Percentiles rank a stretch among this genome's conserved stretches.
These are phyloP conservation scores for Drosophila ironensis DNA, from an alignment of 1,140 invertebrate genomes.

Conservation along the genomic window DNA sequence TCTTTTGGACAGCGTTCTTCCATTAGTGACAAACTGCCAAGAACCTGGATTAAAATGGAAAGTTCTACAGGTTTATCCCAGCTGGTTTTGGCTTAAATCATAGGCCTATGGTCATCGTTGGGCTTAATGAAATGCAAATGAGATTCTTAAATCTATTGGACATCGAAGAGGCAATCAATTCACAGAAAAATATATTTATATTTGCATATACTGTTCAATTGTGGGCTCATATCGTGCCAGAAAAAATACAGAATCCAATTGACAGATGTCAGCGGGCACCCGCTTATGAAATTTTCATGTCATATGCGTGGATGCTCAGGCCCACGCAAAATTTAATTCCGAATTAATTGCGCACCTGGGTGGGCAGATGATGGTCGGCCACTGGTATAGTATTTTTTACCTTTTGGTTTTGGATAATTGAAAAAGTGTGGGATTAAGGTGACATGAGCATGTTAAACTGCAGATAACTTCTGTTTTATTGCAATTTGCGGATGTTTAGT, in stretches of 20 bases:
- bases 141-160: conserved; percentile 6
- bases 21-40: background rate
- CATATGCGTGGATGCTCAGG: background rate
- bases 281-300: conserved; percentile 27
- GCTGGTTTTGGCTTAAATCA: conserved; percentile 7
- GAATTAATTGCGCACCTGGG: conserved; percentile 14
- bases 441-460: conserved; percentile 9
- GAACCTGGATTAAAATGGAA: conserved; percentile 24
- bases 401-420: conserved; percentile 12
- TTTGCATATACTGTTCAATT: background rate
- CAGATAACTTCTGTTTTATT: conserved; percentile 42
- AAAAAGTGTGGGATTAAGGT: conserved; percentile 1
- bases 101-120: conserved; percentile 6
- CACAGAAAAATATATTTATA: background rate
- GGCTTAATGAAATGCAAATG: conserved; percentile 35
- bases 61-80: conserved; percentile 14
- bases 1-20: background rate
- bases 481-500: conserved; percentile 27
- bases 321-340: conserved; percentile 21
- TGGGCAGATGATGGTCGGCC: conserved; percentile 21
- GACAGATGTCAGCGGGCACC: conserved; percentile 10
- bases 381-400: background rate
- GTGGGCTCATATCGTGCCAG: background rate
- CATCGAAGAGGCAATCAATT: background rate
- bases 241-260: conserved; percentile 18